These are phyloP conservation scores for Ennomos quercinarius DNA, from an alignment of 2,888 invertebrate species.

Conservation along the genomic window DNA sequence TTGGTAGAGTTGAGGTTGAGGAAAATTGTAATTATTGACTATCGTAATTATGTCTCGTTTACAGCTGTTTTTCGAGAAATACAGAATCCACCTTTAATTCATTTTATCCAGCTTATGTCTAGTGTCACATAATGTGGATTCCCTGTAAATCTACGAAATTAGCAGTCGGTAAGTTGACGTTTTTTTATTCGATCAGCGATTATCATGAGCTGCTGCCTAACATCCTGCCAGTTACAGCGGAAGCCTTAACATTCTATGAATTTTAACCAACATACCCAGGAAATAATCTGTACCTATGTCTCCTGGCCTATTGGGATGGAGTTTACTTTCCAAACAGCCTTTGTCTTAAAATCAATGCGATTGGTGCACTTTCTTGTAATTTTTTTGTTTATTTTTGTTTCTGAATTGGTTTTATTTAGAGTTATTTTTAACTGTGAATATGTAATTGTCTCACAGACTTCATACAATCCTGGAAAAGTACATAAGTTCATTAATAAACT, in stretches of 20 bases:
- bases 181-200: constrained; percentile 64
- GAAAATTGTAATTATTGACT: too few relatives aligned
- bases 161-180: constrained; percentile 88
- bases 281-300: constrained; percentile 21
- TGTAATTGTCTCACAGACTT: too few relatives aligned
- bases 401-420: not conserved
- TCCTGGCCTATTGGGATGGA: constrained; percentile 13
- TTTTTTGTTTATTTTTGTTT: constrained; percentile 8
- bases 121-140: constrained; percentile 87
- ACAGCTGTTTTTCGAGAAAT: constrained; percentile 47
- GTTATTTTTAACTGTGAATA: too few relatives aligned
- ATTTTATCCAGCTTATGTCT: constrained; percentile 6
- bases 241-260: constrained; percentile 77
- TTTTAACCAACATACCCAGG: constrained; percentile 62
- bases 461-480: too few relatives aligned
- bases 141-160: constrained; percentile 90
- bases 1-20: too few relatives aligned
- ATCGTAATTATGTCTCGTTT: constrained; percentile 45
- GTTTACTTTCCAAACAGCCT: constrained; percentile 9
- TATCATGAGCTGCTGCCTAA: constrained; percentile 47
- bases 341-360: constrained; percentile 24
- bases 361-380: constrained; percentile 7
- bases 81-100: constrained; percentile 6
- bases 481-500: too few relatives aligned
- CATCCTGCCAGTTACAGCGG: constrained; percentile 76